These are phyloP conservation scores for Taurulus bubalis DNA, from an alignment of 2,113 vertebrate species.

Conservation along the genomic window DNA sequence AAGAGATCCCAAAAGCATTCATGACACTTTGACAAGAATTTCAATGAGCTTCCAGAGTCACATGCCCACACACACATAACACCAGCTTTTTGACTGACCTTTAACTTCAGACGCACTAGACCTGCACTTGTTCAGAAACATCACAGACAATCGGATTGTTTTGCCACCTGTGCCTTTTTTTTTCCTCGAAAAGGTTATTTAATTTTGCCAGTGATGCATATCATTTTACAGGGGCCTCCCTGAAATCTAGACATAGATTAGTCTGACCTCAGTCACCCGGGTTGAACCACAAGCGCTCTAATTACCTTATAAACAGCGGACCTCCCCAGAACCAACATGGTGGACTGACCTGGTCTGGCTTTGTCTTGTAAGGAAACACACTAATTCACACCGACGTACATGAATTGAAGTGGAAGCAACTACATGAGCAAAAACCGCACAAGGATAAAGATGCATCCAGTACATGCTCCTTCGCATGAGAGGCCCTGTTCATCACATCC, in stretches of 20 bases:
- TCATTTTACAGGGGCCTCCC: conserved; percentile 66
- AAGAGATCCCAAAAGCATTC: conserved; percentile 38
- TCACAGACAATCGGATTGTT: conserved; percentile 59
- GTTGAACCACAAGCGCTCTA: conserved; percentile 68
- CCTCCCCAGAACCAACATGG: conserved; percentile 62
- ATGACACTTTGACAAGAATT: conserved; percentile 52
- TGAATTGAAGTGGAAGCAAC: not conserved
- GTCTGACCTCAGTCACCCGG: conserved; percentile 75
- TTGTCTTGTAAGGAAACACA: conserved; percentile 35
- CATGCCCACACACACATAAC: not conserved
- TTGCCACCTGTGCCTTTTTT: conserved; percentile 74
- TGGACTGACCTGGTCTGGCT: conserved; percentile 11
- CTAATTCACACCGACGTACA: conserved; percentile 33
- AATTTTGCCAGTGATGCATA: conserved; percentile 67
- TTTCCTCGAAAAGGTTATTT: conserved; percentile 59
- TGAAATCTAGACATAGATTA: conserved; percentile 77
- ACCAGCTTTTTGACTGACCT: conserved; percentile 32
- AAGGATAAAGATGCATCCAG: not conserved
- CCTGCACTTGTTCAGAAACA: conserved; percentile 53
- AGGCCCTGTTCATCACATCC: not conserved
- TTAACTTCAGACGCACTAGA: conserved; percentile 25
- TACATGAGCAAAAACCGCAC: not conserved
- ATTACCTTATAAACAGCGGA: conserved; percentile 77
- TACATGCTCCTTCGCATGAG: not conserved
- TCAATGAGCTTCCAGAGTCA: conserved; percentile 42